Evolutionary conservation across 2,113 vertebrate genomes (phyloP).

Genomic region (Haemorhous mexicanus): DNA sequence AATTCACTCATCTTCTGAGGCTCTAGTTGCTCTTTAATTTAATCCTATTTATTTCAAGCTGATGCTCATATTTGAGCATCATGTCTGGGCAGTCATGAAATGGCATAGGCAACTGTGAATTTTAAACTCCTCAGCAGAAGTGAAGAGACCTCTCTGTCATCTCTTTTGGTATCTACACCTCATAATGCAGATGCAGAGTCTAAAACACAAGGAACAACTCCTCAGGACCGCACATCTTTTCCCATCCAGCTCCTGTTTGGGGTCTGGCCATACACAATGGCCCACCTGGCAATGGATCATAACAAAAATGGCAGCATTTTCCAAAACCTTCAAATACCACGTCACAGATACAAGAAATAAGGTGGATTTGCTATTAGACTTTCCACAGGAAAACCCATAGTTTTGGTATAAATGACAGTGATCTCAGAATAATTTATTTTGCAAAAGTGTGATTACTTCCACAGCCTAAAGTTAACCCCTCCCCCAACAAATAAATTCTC

Average conservation of each 20-base stretch:
- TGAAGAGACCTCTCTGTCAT: neutral
- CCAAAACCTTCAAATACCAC: neutral
- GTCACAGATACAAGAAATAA: neutral
- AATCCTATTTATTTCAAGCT: neutral
- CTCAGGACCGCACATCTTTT: neutral
- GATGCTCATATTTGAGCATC: neutral
- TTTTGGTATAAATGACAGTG: neutral
- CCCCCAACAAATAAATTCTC: neutral
- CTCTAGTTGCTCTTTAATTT: neutral
- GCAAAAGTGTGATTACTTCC: neutral
- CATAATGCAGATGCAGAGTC: neutral
- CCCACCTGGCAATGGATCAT: neutral
- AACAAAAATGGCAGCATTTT: neutral
- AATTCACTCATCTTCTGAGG: neutral
- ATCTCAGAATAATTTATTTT: neutral
- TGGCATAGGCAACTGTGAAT: fast-evolving
- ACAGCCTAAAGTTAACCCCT: neutral
- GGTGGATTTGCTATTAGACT: neutral
- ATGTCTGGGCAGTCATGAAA: neutral
- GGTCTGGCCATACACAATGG: fast-evolving
- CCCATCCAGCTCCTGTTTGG: neutral
- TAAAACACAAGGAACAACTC: neutral
- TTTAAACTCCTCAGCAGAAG: neutral
- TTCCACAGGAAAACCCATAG: neutral
- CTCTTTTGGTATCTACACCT: neutral